Evolutionary conservation across 1,140 invertebrate species (phyloP), one percentile per base, ranked within the genome.

Genomic region (Drosophila eugracilis): DNA sequence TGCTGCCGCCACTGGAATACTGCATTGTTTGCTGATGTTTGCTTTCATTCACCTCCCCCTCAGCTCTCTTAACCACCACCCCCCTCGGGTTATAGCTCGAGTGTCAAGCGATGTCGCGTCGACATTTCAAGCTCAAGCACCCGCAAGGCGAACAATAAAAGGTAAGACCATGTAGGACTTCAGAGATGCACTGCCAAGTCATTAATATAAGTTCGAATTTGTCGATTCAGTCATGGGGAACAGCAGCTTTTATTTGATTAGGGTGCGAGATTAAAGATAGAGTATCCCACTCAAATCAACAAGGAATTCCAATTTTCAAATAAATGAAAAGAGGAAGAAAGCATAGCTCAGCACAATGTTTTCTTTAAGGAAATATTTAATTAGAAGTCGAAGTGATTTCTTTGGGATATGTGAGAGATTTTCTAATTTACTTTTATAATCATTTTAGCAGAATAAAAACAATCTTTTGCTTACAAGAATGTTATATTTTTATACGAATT

Each of bases 11-110:
- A 21, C 26, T 39, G 37, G 26, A 41, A 7, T 36, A 52, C 32
- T 67, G 59, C 62, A 36, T 71, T 77, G 47, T 37, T 19, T 55
- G 42, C 32, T 58, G 30, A 30, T 80, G 73, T 77, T 81, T 73
- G 66, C 78, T 73, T 66, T 66, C 42, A 75, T 53, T 10, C n/a
- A n/a, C 4, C 21, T 0, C 12, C 39, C 17, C 37, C 39, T 15
- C 2, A 15, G 14, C 0, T 14, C 34, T 14, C n/a, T 5, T 15
- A 28, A 15, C 34, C n/a, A 12, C 55, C 21, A 22, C 47, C 28
- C 15, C 37, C 47, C 58, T 6, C 19, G 5, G 14, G 19, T 42
- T 71, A 70, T 71, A 55, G 39, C 34, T 49, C 57, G 21, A 74
- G 63, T 49, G 70, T 80, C 58, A 72, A 78, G 53, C 60, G 14